These are phyloP conservation scores for Oryzias sinensis DNA, from an alignment of 2,797 vertebrate species.

Conservation along the genomic window DNA sequence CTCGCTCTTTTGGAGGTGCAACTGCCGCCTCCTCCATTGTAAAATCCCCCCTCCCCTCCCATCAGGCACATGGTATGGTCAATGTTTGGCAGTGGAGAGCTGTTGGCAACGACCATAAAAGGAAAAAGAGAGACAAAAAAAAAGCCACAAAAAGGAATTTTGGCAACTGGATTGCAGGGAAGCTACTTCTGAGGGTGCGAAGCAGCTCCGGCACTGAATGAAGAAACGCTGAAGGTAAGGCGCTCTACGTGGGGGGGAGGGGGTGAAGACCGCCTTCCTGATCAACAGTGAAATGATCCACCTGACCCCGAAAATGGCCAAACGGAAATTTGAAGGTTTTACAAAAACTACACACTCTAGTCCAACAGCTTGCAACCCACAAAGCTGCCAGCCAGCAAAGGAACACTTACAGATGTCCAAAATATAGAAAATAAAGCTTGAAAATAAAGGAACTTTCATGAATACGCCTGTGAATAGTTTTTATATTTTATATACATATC, in stretches of 20 bases:
- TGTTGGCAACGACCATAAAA: conserved; percentile 73
- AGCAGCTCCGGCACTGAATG: conserved; percentile 48
- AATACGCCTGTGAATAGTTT: conserved; percentile 76
- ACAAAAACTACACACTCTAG: conserved; percentile 12
- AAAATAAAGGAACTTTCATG: conserved; percentile 79
- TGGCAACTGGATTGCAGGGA: conserved; percentile 60
- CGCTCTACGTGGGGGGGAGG: too few species aligned
- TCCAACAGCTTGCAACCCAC: conserved; percentile 26
- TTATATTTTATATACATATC: conserved; percentile 71
- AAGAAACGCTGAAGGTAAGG: conserved; percentile 29
- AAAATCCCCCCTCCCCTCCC: conserved; percentile 20
- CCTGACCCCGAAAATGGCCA: too few species aligned
- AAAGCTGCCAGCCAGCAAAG: conserved; percentile 39
- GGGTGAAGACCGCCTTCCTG: conserved; percentile 9
- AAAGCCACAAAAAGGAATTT: conserved; percentile 35
- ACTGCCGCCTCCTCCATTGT: conserved; percentile 34
- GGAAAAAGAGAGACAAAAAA: conserved; percentile 8
- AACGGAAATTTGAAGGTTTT: background rate
- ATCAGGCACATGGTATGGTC: conserved; percentile 77
- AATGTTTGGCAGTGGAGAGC: conserved; percentile 79
- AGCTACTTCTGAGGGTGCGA: conserved; percentile 21
- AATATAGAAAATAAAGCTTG: conserved; percentile 76
- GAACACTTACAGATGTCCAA: conserved; percentile 60
- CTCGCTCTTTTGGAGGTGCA: conserved; percentile 22
- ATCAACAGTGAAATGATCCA: conserved; percentile 22